Evolutionary conservation across 2,113 vertebrate species (phyloP).

Genomic region (Steatornis caripensis): DNA sequence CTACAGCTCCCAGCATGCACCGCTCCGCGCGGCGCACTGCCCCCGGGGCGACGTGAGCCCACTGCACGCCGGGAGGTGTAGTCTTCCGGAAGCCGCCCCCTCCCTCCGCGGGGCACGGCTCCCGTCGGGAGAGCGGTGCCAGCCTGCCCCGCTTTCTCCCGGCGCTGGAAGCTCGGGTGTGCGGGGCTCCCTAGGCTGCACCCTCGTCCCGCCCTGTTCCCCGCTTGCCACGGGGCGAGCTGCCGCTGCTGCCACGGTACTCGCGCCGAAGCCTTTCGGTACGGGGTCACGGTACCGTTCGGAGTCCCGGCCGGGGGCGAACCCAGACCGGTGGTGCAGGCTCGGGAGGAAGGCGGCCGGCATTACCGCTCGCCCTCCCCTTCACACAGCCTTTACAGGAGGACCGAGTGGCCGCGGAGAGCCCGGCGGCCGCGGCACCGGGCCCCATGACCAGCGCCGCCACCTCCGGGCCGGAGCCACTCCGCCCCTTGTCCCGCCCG

Average conservation of each 20-base stretch:
- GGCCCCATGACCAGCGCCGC: not conserved
- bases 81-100: not conserved
- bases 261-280: not conserved
- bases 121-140: not conserved
- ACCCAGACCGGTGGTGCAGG: not conserved
- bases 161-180: fast-evolving
- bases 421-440: not conserved
- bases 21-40: fast-evolving
- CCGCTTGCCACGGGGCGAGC: not conserved
- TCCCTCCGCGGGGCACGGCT: too few relatives aligned
- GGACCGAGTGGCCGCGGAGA: not conserved
- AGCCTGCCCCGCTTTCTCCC: fast-evolving
- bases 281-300: not conserved
- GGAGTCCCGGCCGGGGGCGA: not conserved
- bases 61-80: too few relatives aligned
- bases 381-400: not conserved
- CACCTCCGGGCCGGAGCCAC: too few relatives aligned
- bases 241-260: not conserved
- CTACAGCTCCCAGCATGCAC: not conserved
- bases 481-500: not conserved
- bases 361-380: not conserved
- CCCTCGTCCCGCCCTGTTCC: too few relatives aligned
- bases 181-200: fast-evolving
- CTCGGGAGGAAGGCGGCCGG: not conserved
- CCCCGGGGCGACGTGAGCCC: too few relatives aligned